Percentiles rank a stretch among this genome's conserved stretches.
These are phyloP conservation scores for Anarsia innoxiella DNA, from an alignment of 2,888 invertebrate species.

Conservation along the genomic window DNA sequence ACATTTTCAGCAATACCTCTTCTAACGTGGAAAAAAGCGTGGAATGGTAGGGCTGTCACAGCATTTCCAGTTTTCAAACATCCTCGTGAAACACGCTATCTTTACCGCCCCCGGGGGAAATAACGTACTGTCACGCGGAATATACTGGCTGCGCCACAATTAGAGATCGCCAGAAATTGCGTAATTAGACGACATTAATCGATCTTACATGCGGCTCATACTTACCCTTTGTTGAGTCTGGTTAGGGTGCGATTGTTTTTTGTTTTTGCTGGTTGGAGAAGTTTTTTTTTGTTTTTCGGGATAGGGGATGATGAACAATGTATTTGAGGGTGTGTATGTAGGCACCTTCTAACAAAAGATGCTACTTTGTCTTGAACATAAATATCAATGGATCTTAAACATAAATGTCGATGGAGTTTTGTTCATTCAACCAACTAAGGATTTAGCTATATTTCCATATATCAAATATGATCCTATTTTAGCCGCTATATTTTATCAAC, in stretches of 20 bases:
- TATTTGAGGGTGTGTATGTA: too few relatives aligned
- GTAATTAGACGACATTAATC: slow-evolving; percentile 72
- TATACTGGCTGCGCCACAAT: slow-evolving; percentile 69
- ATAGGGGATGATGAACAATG: too few relatives aligned
- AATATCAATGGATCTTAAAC: too few relatives aligned
- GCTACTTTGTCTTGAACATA: too few relatives aligned
- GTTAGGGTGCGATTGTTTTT: not conserved
- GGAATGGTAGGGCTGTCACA: not conserved
- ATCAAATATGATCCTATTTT: too few relatives aligned
- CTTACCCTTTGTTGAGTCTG: slow-evolving; percentile 48
- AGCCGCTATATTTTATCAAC: too few relatives aligned
- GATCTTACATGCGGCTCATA: slow-evolving; percentile 54
- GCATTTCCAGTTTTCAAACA: not conserved
- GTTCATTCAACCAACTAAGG: too few relatives aligned
- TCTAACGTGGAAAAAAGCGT: too few relatives aligned
- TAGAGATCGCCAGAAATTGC: slow-evolving; percentile 73
- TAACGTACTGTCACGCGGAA: slow-evolving; percentile 72
- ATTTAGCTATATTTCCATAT: too few relatives aligned
- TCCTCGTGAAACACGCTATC: slow-evolving; percentile 68
- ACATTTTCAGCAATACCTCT: not conserved
- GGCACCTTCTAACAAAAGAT: too few relatives aligned
- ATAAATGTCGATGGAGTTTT: too few relatives aligned
- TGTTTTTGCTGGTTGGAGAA: not conserved
- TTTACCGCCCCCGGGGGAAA: slow-evolving; percentile 71
- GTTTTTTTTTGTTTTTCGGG: too few relatives aligned